Conservation (phyloP, 2,797 vertebrate genomes). For the Myoxocephalus aenaeus region DNA sequence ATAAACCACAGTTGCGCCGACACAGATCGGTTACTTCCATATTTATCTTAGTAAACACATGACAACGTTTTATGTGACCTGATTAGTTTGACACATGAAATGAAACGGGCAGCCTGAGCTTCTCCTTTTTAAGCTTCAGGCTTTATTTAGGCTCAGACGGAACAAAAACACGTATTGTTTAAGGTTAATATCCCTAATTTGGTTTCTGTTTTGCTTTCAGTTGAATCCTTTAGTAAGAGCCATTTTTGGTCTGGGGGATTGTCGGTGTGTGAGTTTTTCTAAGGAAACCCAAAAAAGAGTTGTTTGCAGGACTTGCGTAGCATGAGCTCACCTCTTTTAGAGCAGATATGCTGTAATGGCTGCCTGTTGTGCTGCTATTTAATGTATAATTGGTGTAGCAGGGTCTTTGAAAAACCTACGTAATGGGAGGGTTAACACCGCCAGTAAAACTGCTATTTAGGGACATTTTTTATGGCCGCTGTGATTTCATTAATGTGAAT, state of each 20-base stretch:
- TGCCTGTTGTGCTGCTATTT: slow-evolving; percentile 62
- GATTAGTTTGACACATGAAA: slow-evolving; percentile 59
- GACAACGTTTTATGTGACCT: slow-evolving; percentile 33
- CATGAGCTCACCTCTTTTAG: slow-evolving; percentile 70
- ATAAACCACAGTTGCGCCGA: slow-evolving; percentile 54
- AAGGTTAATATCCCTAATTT: slow-evolving; percentile 32
- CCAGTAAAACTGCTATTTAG: slow-evolving; percentile 67
- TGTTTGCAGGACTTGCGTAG: slow-evolving; percentile 23
- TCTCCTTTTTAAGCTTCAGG: slow-evolving; percentile 42
- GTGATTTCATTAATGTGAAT: slow-evolving; percentile 68
- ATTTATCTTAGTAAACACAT: slow-evolving; percentile 62
- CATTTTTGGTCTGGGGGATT: slow-evolving; percentile 33
- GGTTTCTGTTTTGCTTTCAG: not conserved
- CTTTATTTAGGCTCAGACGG: slow-evolving; percentile 36
- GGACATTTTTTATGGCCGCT: slow-evolving; percentile 42
- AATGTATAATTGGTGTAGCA: slow-evolving; percentile 68
- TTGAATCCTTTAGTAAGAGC: not conserved
- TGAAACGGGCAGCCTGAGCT: slow-evolving; percentile 27
- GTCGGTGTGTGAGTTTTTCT: slow-evolving; percentile 23
- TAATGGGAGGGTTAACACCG: slow-evolving; percentile 55
- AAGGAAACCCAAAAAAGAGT: slow-evolving; percentile 41
- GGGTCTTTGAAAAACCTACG: slow-evolving; percentile 63
- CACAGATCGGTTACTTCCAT: slow-evolving; percentile 56
- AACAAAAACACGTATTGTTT: slow-evolving; percentile 18
- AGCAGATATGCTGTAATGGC: slow-evolving; percentile 68